Evolutionary conservation across 2,797 vertebrate species (phyloP).

Genomic region (Artibeus jamaicensis): DNA sequence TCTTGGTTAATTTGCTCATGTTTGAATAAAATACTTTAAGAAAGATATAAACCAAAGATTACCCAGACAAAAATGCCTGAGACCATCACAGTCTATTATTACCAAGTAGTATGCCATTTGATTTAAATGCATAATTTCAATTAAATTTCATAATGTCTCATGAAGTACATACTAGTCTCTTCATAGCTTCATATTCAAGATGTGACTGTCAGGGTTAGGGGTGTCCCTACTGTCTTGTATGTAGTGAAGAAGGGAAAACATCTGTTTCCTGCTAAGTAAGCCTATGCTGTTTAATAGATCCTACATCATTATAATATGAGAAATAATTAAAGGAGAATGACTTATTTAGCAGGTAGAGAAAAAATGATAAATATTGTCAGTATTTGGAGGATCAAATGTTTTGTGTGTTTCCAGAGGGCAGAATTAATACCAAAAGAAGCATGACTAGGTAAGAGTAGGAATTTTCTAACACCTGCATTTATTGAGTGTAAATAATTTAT

Average conservation of each 20-base stretch:
- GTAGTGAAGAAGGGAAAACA: not conserved
- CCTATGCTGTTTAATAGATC: not conserved
- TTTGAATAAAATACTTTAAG: not conserved
- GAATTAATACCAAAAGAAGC: not conserved
- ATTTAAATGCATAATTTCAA: not conserved
- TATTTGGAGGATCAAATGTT: not conserved
- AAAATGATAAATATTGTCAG: not conserved
- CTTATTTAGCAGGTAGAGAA: not conserved
- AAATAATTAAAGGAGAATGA: not conserved
- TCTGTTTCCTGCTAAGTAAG: not conserved
- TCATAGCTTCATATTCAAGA: not conserved
- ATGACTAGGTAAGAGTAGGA: not conserved
- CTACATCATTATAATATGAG: not conserved
- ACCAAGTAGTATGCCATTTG: not conserved
- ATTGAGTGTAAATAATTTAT: not conserved
- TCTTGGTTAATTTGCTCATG: not conserved
- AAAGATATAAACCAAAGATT: not conserved
- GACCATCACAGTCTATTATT: not conserved
- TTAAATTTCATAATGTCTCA: not conserved
- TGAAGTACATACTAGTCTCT: not conserved
- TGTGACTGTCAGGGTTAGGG: not conserved
- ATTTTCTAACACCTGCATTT: not conserved
- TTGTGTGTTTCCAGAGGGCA: not conserved
- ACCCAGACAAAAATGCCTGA: not conserved
- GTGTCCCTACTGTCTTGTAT: not conserved